These are phyloP conservation scores for Setophaga coronata DNA, from an alignment of 2,113 vertebrate species.

Conservation along the genomic window DNA sequence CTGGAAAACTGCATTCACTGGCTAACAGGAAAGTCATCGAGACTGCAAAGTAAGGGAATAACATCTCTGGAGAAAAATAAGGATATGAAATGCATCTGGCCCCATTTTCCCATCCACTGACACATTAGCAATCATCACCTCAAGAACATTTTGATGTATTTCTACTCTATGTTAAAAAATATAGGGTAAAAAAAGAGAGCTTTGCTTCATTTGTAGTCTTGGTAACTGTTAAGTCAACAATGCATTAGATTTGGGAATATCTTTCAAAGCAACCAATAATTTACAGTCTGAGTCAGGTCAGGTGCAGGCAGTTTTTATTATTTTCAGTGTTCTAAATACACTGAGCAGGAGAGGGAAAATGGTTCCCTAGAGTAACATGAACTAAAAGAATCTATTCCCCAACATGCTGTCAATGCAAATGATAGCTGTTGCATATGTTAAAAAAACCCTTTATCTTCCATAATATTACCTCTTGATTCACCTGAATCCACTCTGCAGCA, in stretches of 20 bases:
- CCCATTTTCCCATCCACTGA: neutral
- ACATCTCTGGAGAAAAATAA: neutral
- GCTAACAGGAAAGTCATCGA: neutral
- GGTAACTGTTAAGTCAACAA: neutral
- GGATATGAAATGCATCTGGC: neutral
- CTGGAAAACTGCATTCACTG: neutral
- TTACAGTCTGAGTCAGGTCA: neutral
- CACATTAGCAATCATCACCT: neutral
- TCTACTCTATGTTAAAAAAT: neutral
- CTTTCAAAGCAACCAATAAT: neutral
- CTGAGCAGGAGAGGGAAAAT: neutral
- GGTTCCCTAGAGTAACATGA: neutral
- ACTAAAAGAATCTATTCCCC: neutral
- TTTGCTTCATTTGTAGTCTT: neutral
- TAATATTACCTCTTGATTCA: neutral
- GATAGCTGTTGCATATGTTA: neutral
- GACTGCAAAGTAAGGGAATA: neutral
- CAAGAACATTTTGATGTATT: neutral
- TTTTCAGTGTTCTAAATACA: neutral
- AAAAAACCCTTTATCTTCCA: neutral
- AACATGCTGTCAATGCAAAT: neutral
- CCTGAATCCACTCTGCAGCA: neutral
- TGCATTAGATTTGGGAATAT: neutral
- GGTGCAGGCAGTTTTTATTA: neutral
- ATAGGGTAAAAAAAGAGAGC: fast-evolving